Evolutionary conservation across 2,888 invertebrate species (phyloP).

Genomic region (Chelonus formosanus): DNA sequence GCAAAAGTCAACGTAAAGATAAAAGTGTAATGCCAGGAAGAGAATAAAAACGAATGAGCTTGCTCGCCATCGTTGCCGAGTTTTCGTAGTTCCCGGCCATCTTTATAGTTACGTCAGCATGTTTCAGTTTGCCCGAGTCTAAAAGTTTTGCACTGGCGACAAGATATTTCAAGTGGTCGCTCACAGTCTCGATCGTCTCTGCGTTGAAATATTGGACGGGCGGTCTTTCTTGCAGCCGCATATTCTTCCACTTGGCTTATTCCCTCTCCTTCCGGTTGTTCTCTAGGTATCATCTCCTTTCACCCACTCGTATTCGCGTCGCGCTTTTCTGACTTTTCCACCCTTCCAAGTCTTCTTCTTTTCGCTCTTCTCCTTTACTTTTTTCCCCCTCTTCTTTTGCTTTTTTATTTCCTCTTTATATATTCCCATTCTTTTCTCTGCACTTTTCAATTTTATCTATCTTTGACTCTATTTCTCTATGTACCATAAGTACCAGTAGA

Average conservation of each 20-base stretch:
- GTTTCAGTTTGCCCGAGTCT: constrained; percentile 61
- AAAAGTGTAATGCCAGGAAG: constrained; percentile 25
- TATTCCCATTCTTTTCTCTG: constrained; percentile 24
- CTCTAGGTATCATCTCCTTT: constrained; percentile 25
- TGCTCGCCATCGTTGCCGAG: constrained; percentile 47
- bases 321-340: constrained; percentile 15
- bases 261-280: constrained; percentile 14
- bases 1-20: neutral
- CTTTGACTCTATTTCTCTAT: constrained; percentile 33
- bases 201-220: constrained; percentile 63
- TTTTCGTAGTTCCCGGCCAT: constrained; percentile 54
- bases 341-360: constrained; percentile 11
- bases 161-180: constrained; percentile 65
- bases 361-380: constrained; percentile 9
- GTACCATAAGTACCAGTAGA: constrained; percentile 9
- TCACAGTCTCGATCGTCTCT: constrained; percentile 47
- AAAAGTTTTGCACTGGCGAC: constrained; percentile 63
- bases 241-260: constrained; percentile 53
- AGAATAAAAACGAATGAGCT: constrained; percentile 28
- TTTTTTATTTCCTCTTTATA: constrained; percentile 17
- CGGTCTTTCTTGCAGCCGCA: constrained; percentile 61
- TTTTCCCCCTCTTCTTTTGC: constrained; percentile 1
- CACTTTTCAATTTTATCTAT: constrained; percentile 37
- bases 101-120: constrained; percentile 65
- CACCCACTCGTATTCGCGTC: constrained; percentile 22